Conservation (phyloP, 2,888 invertebrate species). For the Catocala sponsa region DNA sequence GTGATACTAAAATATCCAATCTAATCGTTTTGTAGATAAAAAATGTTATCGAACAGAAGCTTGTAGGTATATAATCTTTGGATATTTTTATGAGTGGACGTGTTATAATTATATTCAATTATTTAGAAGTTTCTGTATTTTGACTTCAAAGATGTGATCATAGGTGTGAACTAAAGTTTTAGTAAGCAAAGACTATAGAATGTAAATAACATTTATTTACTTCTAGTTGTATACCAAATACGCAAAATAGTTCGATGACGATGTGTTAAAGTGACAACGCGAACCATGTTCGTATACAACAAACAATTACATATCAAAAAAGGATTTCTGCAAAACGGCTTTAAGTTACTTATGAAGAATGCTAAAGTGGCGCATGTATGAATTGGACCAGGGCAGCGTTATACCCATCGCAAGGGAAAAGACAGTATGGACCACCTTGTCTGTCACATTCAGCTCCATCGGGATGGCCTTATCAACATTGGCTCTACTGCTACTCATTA, state of each 20-base stretch:
- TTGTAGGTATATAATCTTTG: conserved; percentile 29
- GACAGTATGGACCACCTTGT: conserved; percentile 48
- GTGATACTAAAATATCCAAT: conserved; percentile 46
- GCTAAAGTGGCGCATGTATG: conserved; percentile 8
- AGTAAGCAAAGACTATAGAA: too few relatives aligned
- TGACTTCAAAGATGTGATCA: not conserved
- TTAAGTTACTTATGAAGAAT: conserved; percentile 8
- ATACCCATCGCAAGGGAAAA: conserved; percentile 46
- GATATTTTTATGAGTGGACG: conserved; percentile 34
- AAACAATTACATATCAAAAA: not conserved
- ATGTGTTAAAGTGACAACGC: conserved; percentile 23
- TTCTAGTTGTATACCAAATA: not conserved
- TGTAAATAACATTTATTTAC: too few relatives aligned
- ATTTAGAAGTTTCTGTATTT: not conserved
- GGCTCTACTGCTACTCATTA: conserved; percentile 65
- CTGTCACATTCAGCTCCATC: conserved; percentile 61
- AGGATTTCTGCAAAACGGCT: conserved; percentile 15
- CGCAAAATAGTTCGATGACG: conserved; percentile 3
- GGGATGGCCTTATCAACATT: conserved; percentile 65
- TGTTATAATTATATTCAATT: conserved; percentile 7
- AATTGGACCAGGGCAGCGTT: conserved; percentile 49
- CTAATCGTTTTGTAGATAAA: conserved; percentile 48
- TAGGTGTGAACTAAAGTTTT: too few relatives aligned
- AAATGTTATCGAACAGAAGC: conserved; percentile 32
- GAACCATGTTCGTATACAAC: conserved; percentile 26